A percentile compares a stretch with the other conserved stretches of the same genome.
phyloP scores from a whole-genome alignment of 1,140 invertebrate species.

The Drosophila watanabei region DNA sequence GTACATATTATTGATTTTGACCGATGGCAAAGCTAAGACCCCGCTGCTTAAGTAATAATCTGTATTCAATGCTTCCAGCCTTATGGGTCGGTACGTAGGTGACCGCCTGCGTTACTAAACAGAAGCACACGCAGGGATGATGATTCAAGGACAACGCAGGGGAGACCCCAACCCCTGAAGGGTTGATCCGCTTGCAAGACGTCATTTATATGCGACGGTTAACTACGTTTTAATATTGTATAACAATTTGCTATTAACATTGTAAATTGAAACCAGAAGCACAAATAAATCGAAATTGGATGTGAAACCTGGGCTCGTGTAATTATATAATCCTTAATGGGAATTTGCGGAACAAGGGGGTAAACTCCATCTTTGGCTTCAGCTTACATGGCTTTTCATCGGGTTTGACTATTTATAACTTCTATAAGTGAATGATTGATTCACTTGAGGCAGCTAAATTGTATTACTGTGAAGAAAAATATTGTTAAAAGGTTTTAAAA shows the following conservation, averaged over 20 bases:
- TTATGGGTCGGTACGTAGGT: conserved; percentile 54
- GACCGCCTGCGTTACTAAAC: conserved; percentile 58
- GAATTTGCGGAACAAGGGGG: not conserved
- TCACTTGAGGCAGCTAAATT: not conserved
- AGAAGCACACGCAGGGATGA: not conserved
- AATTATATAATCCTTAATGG: not conserved
- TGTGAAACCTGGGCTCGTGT: not conserved
- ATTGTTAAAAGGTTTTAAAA: not conserved
- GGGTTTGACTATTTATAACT: not conserved
- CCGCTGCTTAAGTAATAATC: not conserved
- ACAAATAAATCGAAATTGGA: conserved; percentile 35
- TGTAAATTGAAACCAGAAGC: conserved; percentile 30
- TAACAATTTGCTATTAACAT: conserved; percentile 20
- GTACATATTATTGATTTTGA: conserved; percentile 6
- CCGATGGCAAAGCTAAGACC: not conserved
- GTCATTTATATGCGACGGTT: not conserved
- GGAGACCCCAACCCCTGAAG: not conserved
- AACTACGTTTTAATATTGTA: conserved; percentile 20
- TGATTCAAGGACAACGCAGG: not conserved
- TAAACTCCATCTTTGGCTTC: not conserved
- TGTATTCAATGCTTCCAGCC: conserved; percentile 46
- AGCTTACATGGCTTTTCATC: no score
- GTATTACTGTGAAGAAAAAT: not conserved
- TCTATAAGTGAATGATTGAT: no score
- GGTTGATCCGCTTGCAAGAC: not conserved